Percentiles rank a stretch among this genome's conserved stretches.
These are phyloP conservation scores for Drosophila mayri DNA, from an alignment of 1,140 invertebrate species.

Conservation along the genomic window DNA sequence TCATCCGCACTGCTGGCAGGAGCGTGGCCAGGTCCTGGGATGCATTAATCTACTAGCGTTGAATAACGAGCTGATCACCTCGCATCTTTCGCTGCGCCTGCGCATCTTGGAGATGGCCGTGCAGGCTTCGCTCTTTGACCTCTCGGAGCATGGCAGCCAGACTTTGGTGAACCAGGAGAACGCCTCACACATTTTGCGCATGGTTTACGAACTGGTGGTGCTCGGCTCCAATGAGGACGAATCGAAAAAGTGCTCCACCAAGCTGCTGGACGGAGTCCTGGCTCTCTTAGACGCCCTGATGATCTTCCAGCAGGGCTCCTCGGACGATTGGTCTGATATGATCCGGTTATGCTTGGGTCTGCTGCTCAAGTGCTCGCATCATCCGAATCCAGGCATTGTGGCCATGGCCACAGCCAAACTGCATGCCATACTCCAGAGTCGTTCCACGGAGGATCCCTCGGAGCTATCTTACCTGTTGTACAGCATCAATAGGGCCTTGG, in stretches of 20 bases:
- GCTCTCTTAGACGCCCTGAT: conserved; percentile 85
- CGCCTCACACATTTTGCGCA: conserved; percentile 87
- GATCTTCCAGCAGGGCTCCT: conserved; percentile 86
- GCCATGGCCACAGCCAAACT: conserved; percentile 88
- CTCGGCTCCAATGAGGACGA: conserved; percentile 86
- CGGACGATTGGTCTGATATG: conserved; percentile 87
- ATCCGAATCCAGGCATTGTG: conserved; percentile 86
- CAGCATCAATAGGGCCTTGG: conserved; percentile 84
- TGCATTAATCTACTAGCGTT: conserved; percentile 88
- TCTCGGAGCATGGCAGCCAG: conserved; percentile 86
- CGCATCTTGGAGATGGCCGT: conserved; percentile 88
- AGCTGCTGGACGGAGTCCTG: conserved; percentile 87
- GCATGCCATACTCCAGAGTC: conserved; percentile 87
- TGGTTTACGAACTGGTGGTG: conserved; percentile 87
- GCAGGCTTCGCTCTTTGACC: conserved; percentile 87
- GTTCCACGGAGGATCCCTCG: conserved; percentile 86
- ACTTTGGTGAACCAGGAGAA: conserved; percentile 86
- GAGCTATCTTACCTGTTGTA: conserved; percentile 87
- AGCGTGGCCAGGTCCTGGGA: conserved; percentile 88
- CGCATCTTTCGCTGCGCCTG: conserved; percentile 87
- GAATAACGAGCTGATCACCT: conserved; percentile 87
- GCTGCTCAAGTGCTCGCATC: conserved; percentile 86
- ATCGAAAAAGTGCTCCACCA: conserved; percentile 86
- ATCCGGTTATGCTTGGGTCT: conserved; percentile 85
- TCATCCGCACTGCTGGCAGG: conserved; percentile 87